A percentile compares a stretch with the other conserved stretches of the same genome.
Evolutionary conservation across 2,797 vertebrate species (phyloP).

Genomic region (Scarus forsteni): DNA sequence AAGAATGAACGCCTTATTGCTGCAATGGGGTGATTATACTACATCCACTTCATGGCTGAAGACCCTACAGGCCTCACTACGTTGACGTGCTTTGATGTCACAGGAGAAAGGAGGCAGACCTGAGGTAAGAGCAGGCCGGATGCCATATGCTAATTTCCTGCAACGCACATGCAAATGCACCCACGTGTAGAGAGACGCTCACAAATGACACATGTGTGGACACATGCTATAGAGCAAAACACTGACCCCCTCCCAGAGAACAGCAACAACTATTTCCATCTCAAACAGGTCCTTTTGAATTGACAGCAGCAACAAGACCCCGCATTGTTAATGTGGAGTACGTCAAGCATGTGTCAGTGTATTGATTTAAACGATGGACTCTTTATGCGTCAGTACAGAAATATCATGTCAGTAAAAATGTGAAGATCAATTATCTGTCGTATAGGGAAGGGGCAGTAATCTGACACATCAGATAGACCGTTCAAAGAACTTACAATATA

Average conservation of each 20-base stretch:
- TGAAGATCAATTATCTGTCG: not conserved
- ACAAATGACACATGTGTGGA: conserved; percentile 1
- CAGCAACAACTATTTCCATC: not conserved
- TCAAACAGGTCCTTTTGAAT: not conserved
- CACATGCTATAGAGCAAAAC: not conserved
- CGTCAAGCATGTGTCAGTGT: not conserved
- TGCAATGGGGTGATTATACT: conserved; percentile 7
- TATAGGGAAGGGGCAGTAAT: too few species aligned
- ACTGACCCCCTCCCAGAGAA: not conserved
- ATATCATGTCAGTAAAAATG: conserved; percentile 11
- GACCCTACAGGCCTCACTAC: conserved; percentile 24
- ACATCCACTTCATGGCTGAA: conserved; percentile 16
- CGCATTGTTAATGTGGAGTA: not conserved
- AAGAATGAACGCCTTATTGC: conserved; percentile 35
- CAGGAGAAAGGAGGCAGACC: conserved; percentile 7
- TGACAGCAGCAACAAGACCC: not conserved
- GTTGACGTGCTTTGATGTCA: conserved; percentile 26
- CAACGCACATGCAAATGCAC: conserved; percentile 27
- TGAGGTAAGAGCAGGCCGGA: not conserved
- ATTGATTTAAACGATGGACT: not conserved
- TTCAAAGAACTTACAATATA: too few species aligned
- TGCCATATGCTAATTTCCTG: conserved; percentile 16
- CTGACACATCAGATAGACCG: too few species aligned
- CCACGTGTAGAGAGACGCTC: not conserved
- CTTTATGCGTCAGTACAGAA: not conserved